These are phyloP conservation scores for Gibbula magus DNA, from an alignment of 2,888 invertebrate genomes.

Conservation along the genomic window DNA sequence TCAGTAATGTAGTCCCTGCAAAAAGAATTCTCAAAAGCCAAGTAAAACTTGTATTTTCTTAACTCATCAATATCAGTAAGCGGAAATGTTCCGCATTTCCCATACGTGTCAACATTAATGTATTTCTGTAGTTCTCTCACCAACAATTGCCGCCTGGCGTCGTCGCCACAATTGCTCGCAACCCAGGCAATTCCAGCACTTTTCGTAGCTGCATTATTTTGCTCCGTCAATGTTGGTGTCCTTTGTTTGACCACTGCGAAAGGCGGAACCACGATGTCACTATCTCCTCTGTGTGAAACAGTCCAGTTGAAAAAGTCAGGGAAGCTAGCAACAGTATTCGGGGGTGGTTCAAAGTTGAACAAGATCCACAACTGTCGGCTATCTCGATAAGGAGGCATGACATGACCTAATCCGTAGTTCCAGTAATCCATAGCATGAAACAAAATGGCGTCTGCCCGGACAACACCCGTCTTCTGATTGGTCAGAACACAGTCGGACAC, in stretches of 20 bases:
- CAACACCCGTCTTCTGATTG: neutral
- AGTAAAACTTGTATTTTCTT: slow-evolving; percentile 39
- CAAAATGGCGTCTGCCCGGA: neutral
- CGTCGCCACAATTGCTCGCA: slow-evolving; percentile 28
- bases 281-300: slow-evolving; percentile 24
- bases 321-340: neutral
- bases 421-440: neutral
- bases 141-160: slow-evolving; percentile 15
- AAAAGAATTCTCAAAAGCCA: slow-evolving; percentile 45
- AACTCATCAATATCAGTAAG: neutral
- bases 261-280: slow-evolving; percentile 27
- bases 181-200: neutral
- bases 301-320: slow-evolving; percentile 34
- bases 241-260: neutral
- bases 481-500: neutral
- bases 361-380: slow-evolving; percentile 30
- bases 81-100: slow-evolving; percentile 22
- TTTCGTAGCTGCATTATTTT: neutral
- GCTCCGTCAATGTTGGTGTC: too few relatives aligned
- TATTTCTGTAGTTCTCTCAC: slow-evolving; percentile 19
- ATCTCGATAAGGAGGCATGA: neutral
- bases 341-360: slow-evolving; percentile 32
- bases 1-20: slow-evolving; percentile 47
- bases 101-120: slow-evolving; percentile 33
- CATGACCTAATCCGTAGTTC: neutral